Base-by-base conservation (phyloP, 2,113 vertebrate genomes). In the Tamias sibiricus region DNA sequence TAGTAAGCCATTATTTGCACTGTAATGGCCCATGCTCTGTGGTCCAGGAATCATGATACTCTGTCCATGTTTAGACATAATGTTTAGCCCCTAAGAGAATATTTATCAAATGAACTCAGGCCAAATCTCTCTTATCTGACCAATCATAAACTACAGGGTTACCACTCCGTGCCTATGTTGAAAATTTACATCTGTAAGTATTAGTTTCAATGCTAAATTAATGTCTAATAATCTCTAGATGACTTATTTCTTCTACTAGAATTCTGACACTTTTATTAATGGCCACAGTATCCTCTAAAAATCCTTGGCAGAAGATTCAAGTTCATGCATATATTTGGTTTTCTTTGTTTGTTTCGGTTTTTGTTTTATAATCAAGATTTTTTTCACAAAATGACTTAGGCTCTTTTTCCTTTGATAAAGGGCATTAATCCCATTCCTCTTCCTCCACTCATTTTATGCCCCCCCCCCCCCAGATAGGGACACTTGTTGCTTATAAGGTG, bases 331-430 rank as follows among this genome's bases (percentile, higher is more conserved):
- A 49, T 49, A 49, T 49, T 49, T 49, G 47, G 11, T 49, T 49
- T 49, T 47, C 12, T 8, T 47, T 49, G 12, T 49, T 4, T 16
- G 22, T 59, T 57, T 57, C 26, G 7, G n/a, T n/a, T 59, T 59
- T 59, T 49, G 47, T 49, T 49, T 59, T 59, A 8, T 10, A 54
- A 8, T 17, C 28, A 72, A 52, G n/a, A 4, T 59, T 84, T 17
- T 91, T 30, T 75, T 66, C 62, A 13, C 17, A 44, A 92, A 91
- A 47, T 1, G 26, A 47, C 20, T 75, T 57, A 28, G 35, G 54
- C 0, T 68, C 10, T 5, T 3, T 71, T 47, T 66, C 3, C 10
- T 2, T 14, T 9, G 11, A 22, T 6, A 20, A 79, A 1, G 72
- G 9, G 4, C 26, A 1, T 28, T 20, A 20, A 30, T 71, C 32